A percentile compares a stretch with the other conserved stretches of the same genome.
phyloP scores from a whole-genome alignment of 2,797 vertebrate species.

The Hippopotamyrus pictus region DNA sequence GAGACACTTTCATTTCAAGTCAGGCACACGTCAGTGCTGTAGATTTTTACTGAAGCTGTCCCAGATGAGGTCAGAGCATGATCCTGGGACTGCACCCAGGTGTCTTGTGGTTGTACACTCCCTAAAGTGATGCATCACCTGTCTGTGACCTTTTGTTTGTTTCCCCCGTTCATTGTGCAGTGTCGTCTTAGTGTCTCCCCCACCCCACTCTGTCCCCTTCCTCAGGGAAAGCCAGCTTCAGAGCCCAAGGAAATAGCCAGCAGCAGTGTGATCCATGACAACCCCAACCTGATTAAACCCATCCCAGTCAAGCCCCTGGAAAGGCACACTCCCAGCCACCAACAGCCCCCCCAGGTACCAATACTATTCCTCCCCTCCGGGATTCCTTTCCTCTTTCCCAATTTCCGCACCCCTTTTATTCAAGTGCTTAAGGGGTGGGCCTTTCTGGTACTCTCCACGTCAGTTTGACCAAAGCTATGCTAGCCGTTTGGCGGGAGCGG shows the following conservation, averaged over 20 bases:
- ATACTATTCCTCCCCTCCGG: background rate
- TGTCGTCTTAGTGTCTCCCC: background rate
- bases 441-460: background rate
- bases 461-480: background rate
- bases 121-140: background rate
- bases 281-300: constrained; percentile 90
- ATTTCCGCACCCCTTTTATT: background rate
- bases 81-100: background rate
- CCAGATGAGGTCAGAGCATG: background rate
- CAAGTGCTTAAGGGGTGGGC: background rate
- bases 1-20: background rate
- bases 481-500: background rate
- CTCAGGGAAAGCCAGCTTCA: constrained; percentile 72
- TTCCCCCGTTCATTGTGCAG: background rate
- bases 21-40: background rate
- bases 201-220: background rate
- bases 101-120: background rate
- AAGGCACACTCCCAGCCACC: constrained; percentile 39
- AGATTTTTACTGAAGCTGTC: background rate
- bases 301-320: constrained; percentile 83
- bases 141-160: background rate
- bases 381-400: background rate
- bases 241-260: constrained; percentile 90
- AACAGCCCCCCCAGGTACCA: constrained; percentile 25
- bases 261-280: constrained; percentile 75